Evolutionary conservation across 2,888 invertebrate species (phyloP).

Genomic region (Agelastica alni): DNA sequence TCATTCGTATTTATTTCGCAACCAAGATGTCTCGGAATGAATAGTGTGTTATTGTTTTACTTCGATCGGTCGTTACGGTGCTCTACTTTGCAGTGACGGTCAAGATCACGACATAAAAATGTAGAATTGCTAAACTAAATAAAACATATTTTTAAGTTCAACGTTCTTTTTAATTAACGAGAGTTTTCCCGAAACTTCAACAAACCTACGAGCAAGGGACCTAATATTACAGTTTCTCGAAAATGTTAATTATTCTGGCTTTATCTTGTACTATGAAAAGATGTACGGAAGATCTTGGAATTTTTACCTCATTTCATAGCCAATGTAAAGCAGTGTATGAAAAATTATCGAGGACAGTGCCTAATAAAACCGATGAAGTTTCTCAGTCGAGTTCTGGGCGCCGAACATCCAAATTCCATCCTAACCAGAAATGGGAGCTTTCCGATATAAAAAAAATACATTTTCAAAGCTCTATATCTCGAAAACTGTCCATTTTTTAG

Average conservation of each 20-base stretch:
- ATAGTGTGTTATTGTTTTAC: too few species aligned
- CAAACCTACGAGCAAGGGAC: too few species aligned
- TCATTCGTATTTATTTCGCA: too few species aligned
- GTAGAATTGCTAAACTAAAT: too few species aligned
- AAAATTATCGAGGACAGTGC: not conserved
- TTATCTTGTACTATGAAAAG: not conserved
- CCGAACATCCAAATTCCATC: not conserved
- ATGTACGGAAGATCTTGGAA: not conserved
- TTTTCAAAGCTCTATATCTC: constrained; percentile 5
- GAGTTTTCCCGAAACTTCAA: too few species aligned
- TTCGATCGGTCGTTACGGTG: too few species aligned
- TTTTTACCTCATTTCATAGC: constrained; percentile 1
- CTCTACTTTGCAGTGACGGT: too few species aligned
- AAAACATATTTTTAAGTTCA: too few species aligned
- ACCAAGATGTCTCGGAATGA: too few species aligned
- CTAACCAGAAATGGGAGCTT: constrained; percentile 1
- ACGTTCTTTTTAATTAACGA: too few species aligned
- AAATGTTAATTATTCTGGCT: not conserved
- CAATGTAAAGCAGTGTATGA: not conserved
- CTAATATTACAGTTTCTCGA: too few species aligned
- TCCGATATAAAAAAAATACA: not conserved
- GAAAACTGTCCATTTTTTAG: constrained; percentile 3
- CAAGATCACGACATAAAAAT: too few species aligned
- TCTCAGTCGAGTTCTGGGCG: not conserved
- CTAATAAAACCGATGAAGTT: not conserved